phyloP scores from a whole-genome alignment of 2,797 vertebrate genomes.

The Pseudocheirus occidentalis region DNA sequence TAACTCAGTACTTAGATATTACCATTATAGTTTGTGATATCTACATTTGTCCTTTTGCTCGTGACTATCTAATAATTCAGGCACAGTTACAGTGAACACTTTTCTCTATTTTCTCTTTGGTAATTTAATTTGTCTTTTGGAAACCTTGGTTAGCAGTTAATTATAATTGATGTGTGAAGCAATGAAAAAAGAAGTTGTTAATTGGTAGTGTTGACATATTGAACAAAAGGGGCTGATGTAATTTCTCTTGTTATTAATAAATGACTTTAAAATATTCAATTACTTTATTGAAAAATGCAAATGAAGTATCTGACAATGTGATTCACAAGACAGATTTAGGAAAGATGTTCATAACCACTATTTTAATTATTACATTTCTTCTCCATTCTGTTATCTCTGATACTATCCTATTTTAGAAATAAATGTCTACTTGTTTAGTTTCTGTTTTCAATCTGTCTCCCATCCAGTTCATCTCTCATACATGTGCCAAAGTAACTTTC shows the following conservation, averaged over 20 bases:
- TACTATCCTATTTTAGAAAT: not conserved
- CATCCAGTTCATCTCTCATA: not conserved
- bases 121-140: slow-evolving; percentile 32
- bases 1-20: not conserved
- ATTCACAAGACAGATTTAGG: not conserved
- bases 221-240: slow-evolving; percentile 8
- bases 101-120: slow-evolving; percentile 28
- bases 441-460: not conserved
- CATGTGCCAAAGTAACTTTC: not conserved
- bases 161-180: slow-evolving; percentile 37
- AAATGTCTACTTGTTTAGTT: not conserved
- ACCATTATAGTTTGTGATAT: not conserved
- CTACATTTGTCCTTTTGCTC: not conserved
- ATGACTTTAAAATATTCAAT: slow-evolving; percentile 6
- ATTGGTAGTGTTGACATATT: slow-evolving; percentile 32
- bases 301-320: not conserved
- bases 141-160: slow-evolving; percentile 34
- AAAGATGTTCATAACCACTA: slow-evolving; percentile 10
- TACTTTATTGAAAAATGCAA: slow-evolving; percentile 8
- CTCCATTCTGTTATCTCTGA: not conserved
- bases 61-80: not conserved
- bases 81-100: not conserved
- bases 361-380: slow-evolving; percentile 36
- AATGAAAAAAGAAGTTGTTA: slow-evolving; percentile 49
- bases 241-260: slow-evolving; percentile 22